These are phyloP conservation scores for Spicauda simplicius DNA, from an alignment of 2,888 invertebrate species.

Conservation along the genomic window DNA sequence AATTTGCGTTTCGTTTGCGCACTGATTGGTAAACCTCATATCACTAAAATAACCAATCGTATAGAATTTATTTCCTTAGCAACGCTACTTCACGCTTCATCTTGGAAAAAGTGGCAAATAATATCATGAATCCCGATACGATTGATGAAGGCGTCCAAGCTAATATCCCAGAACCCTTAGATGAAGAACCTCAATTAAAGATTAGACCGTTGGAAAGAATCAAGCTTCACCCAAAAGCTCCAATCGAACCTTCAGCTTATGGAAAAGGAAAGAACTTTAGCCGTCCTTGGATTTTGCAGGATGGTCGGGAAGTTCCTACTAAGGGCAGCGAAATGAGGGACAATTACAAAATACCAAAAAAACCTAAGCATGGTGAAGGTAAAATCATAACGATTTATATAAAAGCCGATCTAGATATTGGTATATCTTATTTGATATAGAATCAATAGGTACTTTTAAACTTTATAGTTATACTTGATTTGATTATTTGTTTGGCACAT, in stretches of 20 bases:
- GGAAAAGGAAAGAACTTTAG: constrained; percentile 71
- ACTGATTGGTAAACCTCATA: not conserved
- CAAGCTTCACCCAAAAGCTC: constrained; percentile 69
- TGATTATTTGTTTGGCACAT: too few relatives aligned
- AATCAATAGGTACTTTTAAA: too few relatives aligned
- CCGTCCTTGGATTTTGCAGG: constrained; percentile 75
- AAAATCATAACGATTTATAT: not conserved
- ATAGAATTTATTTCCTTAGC: constrained; percentile 24
- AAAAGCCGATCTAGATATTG: too few relatives aligned
- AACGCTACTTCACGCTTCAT: constrained; percentile 11
- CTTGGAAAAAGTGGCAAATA: not conserved
- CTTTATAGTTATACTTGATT: too few relatives aligned
- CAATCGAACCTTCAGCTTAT: constrained; percentile 71
- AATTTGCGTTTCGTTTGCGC: constrained; percentile 10
- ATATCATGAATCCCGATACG: constrained; percentile 44
- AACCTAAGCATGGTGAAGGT: constrained; percentile 61
- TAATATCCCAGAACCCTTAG: constrained; percentile 62
- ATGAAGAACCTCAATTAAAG: constrained; percentile 59
- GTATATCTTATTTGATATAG: too few relatives aligned
- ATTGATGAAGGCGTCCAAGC: constrained; percentile 66
- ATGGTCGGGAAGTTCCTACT: constrained; percentile 65
- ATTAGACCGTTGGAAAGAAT: constrained; percentile 70
- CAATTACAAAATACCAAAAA: constrained; percentile 60
- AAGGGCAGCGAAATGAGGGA: constrained; percentile 74
- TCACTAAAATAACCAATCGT: not conserved